Evolutionary conservation across 2,113 vertebrate species (phyloP), one percentile per base, ranked within the genome.

Genomic region (Colius striatus): DNA sequence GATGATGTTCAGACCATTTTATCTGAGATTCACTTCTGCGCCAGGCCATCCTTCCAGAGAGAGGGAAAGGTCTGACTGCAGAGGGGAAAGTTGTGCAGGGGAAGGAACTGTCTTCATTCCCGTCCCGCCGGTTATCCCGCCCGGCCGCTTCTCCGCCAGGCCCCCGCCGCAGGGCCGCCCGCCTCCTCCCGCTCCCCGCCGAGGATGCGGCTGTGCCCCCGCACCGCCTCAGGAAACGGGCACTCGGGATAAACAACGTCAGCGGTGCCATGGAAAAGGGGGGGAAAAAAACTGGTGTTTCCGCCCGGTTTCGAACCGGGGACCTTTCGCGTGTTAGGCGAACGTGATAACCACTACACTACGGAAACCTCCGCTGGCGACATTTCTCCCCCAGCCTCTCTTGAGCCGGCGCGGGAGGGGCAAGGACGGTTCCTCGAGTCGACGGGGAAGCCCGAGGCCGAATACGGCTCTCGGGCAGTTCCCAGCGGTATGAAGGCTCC

Each of bases 321-420:
- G 82, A 96, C 85, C 94, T 97, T 96, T 97, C 96, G 92, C 94
- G 88, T 94, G 96, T 97, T 95, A 97, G 96, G 96, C 94, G 95
- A 97, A 95, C 82, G 96, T 97, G 96, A 97, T 96, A 97, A 97
- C 96, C 96, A 96, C 96, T 97, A 97, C 96, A 96, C 96, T 96
- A 96, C 96, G 88, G 96, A 97, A 97, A 96, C 96, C 0, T 0
- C 26, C 23, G 0, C 0, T 3, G 0, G n/a, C n/a, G n/a, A n/a
- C n/a, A n/a, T n/a, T n/a, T n/a, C 7, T 3, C 2, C n/a, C 5
- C 20, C 29, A 0, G 11, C 2, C 1, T 0, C 48, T 0, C 16
- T 80, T 70, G 41, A 6, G 0, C 0, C 1, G 5, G 2, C 0
- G 38, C 12, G 38, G 38, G 38, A 41, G 38, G 38, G 38, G 38